Base-by-base conservation (phyloP, 2,797 vertebrate genomes). In the Sebastes wilsoni region DNA sequence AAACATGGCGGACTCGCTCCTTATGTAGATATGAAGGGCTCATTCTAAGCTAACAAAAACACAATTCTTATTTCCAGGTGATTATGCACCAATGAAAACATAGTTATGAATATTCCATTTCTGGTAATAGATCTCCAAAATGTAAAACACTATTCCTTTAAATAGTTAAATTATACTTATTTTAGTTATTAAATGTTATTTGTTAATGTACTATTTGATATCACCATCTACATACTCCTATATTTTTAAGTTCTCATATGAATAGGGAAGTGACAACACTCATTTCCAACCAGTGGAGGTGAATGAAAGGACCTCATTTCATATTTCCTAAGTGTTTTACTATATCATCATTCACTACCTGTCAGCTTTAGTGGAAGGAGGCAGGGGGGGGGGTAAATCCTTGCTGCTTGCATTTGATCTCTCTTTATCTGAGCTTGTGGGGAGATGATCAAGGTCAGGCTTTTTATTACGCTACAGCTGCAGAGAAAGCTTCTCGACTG, bases 391-490 rank as follows among this genome's bases (percentile, higher is more conserved):
- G 28, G 78, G 65, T 69, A 73, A 58, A 79, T 84, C 74, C 25
- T 36, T 14, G n/a, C 71, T 66, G 56, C 56, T 73, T 70, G 70
- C 58, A 82, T 90, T 82, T 91, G 83, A 92, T 87, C 77, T 55
- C 59, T 78, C 66, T 88, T 82, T 78, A 80, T 90, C 82, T 61
- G 62, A 79, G 78, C 74, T 77, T 83, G 75, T 71, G 58, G 55
- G 34, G 52, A 86, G 75, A 75, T 77, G 84, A 88, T 90, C 83
- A 88, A 90, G 91, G 89, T 91, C 87, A 84, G 72, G 30, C 38
- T 58, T 67, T 88, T 78, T 85, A 81, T 87, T 86, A 54, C 52
- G 4, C 69, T 83, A 54, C 65, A 70, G 66, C 79, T 82, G 42
- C 42, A 55, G 67, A 81, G 52, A 68, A 78, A 66, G 32, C 54